These are phyloP conservation scores for Xenentodon cancila DNA, from an alignment of 2,797 vertebrate species.

Conservation along the genomic window DNA sequence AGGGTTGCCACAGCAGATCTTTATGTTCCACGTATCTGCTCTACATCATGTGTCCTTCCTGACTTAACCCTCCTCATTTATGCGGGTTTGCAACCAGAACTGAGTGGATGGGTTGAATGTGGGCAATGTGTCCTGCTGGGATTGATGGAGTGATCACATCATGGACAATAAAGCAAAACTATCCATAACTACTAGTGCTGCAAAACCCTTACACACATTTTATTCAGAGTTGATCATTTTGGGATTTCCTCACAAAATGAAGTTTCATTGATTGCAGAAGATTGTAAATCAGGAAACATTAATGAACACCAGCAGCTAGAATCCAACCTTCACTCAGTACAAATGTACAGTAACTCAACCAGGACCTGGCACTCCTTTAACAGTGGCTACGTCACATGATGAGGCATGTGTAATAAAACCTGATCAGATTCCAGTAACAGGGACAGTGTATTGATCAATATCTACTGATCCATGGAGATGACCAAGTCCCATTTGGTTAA, in stretches of 20 bases:
- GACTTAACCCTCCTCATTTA: no score
- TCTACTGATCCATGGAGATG: slow-evolving; percentile 47
- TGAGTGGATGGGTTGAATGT: no score
- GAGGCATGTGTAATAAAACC: neutral
- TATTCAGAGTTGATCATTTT: slow-evolving; percentile 20
- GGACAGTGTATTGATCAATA: slow-evolving; percentile 21
- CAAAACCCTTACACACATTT: neutral
- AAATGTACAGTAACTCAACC: neutral
- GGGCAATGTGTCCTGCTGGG: no score
- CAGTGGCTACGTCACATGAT: neutral
- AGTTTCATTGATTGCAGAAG: no score
- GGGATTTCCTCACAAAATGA: neutral
- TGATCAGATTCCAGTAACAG: neutral
- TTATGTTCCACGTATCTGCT: no score
- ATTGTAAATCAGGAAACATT: no score
- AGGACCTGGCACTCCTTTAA: neutral
- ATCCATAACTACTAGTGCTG: neutral
- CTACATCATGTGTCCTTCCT: no score
- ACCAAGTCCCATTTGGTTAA: slow-evolving; percentile 58
- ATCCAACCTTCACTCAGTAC: slow-evolving; percentile 4
- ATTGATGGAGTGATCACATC: no score
- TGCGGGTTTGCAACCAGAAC: no score
- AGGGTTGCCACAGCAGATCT: no score
- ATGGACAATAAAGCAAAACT: neutral
- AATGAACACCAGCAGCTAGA: neutral